Base-by-base conservation (phyloP, 1,140 invertebrate species). In the Bombyx mandarina region DNA sequence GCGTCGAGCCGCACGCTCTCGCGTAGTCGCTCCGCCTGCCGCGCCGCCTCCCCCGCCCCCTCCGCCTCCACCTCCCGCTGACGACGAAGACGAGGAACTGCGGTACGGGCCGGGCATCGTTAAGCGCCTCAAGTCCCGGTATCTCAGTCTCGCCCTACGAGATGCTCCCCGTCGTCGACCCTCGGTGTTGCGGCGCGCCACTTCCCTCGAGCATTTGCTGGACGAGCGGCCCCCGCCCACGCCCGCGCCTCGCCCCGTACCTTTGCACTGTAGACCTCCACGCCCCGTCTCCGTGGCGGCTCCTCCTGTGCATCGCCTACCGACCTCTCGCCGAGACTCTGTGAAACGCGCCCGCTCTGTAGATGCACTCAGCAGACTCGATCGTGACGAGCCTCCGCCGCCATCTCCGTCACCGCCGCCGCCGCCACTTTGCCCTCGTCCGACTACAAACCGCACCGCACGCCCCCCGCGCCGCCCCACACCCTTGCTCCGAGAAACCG, bases 91-190 rank as follows among this genome's bases (percentile, higher is more conserved):
- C 58, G 94, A 96, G 84, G 96, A 97, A 71, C 80, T 97, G 18
- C 93, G 94, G 66, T 98, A 97, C 86, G 96, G 96, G 0, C 96
- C 96, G 8, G 96, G 96, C 7, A 97, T 98, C 70, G 96, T 98
- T 5, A 95, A 94, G 66, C 94, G 93, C 71, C 88, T 97, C 49
- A 93, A 94, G 73, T 94, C 93, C 72, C 93, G 94, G 68, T 97
- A 96, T 77, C 89, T 97, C 57, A 95, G 93, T 72, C 88, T 97
- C 45, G 94, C 94, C 2, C 81, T 95, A 53, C 89, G 94, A 7
- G 93, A 94, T 65, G 88, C 88, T 49, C 89, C 89, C 45, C 90
- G 90, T 56, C 88, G 88, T n/a, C 88, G 93, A 35, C 90, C 89
- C 6, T 90, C 91, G 1, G 89, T 94, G 61, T 89, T 97, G 53